Evolutionary conservation across 2,797 vertebrate species (phyloP), one percentile per base, ranked within the genome.

Genomic region (Ctenosaura bakeri): DNA sequence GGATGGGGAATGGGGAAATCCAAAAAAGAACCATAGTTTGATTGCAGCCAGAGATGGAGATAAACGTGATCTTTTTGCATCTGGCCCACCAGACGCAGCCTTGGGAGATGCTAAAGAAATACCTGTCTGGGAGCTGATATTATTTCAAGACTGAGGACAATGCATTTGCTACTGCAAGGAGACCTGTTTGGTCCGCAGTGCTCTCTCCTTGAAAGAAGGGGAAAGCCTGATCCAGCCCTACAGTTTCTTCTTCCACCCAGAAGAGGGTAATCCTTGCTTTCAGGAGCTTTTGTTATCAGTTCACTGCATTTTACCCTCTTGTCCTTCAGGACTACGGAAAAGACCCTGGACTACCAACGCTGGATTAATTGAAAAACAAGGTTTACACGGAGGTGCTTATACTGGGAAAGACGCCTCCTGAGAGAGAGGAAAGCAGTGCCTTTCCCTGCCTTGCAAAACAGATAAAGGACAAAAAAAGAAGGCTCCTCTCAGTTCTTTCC

Each of bases 361-460:
- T 0, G 24, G 85, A 91, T 18, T 86, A 3, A 59, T 64, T 16
- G 9, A 35, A 64, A 29, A 7, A 2, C 29, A 22, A 6, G 13
- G 18, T 76, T 35, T 38, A 38, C 38, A n/a, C 8, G 50, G 29
- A 5, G 46, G 24, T 7, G 74, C 9, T n/a, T 24, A 4, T 42
- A 50, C 62, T 38, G 42, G 74, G 35, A 78, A 12, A n/a, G 71
- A 32, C 6, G 13, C 4, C 76, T 79, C 54, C 76, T 87, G 52
- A 2, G 0, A 56, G 91, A 91, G n/a, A 7, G 0, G 38, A 42
- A 77, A 9, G 54, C 8, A 50, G 9, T 6, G 22, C 52, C 42
- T 18, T 66, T 29, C 18, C 1, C 20, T 35, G 0, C 52, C 4
- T 29, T 0, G 76, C 16, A 0, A 0, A n/a, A 16, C 24, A 90